A percentile compares a stretch with the other conserved stretches of the same genome.
These are phyloP conservation scores for Griposia aprilina DNA, from an alignment of 2,888 invertebrate species.

Conservation along the genomic window DNA sequence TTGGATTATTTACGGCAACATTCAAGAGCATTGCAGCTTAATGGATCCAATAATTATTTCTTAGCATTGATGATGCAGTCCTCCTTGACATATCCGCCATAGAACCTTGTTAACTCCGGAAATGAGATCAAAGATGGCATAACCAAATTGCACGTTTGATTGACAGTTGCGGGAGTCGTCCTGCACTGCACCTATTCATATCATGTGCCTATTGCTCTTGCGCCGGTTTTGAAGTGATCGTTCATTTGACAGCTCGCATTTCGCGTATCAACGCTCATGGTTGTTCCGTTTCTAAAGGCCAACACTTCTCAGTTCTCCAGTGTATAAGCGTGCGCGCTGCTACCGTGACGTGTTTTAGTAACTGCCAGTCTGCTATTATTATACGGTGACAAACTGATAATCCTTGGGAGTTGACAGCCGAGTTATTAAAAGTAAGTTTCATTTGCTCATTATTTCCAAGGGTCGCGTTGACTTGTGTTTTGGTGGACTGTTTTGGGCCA, in stretches of 20 bases:
- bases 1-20: constrained; percentile 11
- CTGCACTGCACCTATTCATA: constrained; percentile 29
- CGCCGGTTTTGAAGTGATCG: constrained; percentile 46
- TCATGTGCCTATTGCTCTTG: constrained; percentile 59
- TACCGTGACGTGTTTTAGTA: constrained; percentile 60
- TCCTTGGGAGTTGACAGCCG: constrained; percentile 39
- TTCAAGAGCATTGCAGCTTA: constrained; percentile 9
- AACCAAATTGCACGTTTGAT: background rate
- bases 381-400: constrained; percentile 52
- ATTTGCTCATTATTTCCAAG: constrained; percentile 18
- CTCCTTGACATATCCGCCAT: constrained; percentile 9
- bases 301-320: constrained; percentile 48
- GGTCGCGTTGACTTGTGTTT: constrained; percentile 3
- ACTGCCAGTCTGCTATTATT: constrained; percentile 36
- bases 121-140: background rate
- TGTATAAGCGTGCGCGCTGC: constrained; percentile 62
- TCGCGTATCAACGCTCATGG: constrained; percentile 53
- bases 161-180: constrained; percentile 7
- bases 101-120: constrained; percentile 10
- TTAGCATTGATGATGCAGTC: background rate
- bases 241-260: constrained; percentile 32
- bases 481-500: background rate
- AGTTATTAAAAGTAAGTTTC: constrained; percentile 51
- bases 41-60: background rate
- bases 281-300: constrained; percentile 46